Percentiles rank a stretch among this genome's conserved stretches.
phyloP scores from a whole-genome alignment of 1,140 invertebrate genomes.

The Galleria mellonella region DNA sequence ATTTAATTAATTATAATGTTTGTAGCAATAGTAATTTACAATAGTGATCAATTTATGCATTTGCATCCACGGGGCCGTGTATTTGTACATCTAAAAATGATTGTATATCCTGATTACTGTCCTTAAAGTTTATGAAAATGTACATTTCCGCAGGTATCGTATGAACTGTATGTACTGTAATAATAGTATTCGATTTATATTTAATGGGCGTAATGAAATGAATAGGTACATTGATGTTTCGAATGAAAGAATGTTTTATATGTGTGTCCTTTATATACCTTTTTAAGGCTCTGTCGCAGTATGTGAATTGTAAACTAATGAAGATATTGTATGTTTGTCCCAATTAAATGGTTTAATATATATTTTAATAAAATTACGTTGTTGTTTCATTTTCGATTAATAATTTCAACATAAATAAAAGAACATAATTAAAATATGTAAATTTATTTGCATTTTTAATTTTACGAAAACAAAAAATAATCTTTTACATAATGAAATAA shows the following conservation, averaged over 20 bases:
- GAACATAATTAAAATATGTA: neutral
- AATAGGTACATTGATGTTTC: conserved; percentile 26
- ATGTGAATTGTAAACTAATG: conserved; percentile 70
- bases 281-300: conserved; percentile 51
- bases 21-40: neutral
- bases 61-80: conserved; percentile 8
- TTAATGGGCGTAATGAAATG: conserved; percentile 28
- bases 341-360: conserved; percentile 73
- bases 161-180: conserved; percentile 16
- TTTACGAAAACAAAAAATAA: neutral
- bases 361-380: conserved; percentile 66
- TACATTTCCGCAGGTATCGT: conserved; percentile 27
- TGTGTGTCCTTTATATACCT: conserved; percentile 63
- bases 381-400: conserved; percentile 27
- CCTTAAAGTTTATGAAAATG: conserved; percentile 17
- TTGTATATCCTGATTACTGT: conserved; percentile 17
- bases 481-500: neutral
- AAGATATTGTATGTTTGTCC: conserved; percentile 72
- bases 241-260: conserved; percentile 52
- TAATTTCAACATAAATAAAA: neutral
- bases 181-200: conserved; percentile 25
- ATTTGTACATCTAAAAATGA: conserved; percentile 10
- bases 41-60: conserved; percentile 15
- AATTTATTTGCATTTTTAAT: neutral
- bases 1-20: neutral